phyloP scores from a whole-genome alignment of 2,113 vertebrate genomes.

The Suncus etruscus region DNA sequence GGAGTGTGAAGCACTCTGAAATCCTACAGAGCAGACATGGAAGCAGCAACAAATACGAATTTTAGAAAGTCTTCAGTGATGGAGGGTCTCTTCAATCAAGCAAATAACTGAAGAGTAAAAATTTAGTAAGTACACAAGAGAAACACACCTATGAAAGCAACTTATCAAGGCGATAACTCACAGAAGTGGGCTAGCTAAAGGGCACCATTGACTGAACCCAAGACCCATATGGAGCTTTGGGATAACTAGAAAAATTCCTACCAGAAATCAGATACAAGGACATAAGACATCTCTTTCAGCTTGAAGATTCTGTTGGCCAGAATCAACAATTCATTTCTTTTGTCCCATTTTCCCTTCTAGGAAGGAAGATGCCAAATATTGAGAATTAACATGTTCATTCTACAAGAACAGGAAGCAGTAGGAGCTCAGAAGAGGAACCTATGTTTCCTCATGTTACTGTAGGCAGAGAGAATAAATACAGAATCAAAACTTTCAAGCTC shows the following conservation, averaged over 20 bases:
- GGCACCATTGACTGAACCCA: background rate
- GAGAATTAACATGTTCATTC: background rate
- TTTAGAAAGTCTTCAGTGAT: slow-evolving; percentile 59
- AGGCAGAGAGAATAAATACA: background rate
- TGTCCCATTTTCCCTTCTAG: background rate
- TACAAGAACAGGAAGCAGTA: background rate
- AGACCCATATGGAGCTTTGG: background rate
- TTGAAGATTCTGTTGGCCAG: slow-evolving; percentile 46
- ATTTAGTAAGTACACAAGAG: background rate
- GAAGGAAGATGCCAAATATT: background rate
- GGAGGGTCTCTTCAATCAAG: slow-evolving; percentile 60
- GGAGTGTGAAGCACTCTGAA: slow-evolving; percentile 32
- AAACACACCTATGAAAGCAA: background rate
- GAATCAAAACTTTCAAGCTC: background rate
- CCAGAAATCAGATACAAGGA: background rate
- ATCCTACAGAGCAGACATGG: slow-evolving; percentile 1
- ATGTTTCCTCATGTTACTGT: background rate
- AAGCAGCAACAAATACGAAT: slow-evolving; percentile 63
- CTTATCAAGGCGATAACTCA: background rate
- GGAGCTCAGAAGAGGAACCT: background rate
- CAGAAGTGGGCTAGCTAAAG: background rate
- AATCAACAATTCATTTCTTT: background rate
- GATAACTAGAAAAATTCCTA: background rate
- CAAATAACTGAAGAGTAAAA: background rate
- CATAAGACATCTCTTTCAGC: background rate